phyloP scores from a whole-genome alignment of 2,113 vertebrate genomes.

The Aphyosemion australe region DNA sequence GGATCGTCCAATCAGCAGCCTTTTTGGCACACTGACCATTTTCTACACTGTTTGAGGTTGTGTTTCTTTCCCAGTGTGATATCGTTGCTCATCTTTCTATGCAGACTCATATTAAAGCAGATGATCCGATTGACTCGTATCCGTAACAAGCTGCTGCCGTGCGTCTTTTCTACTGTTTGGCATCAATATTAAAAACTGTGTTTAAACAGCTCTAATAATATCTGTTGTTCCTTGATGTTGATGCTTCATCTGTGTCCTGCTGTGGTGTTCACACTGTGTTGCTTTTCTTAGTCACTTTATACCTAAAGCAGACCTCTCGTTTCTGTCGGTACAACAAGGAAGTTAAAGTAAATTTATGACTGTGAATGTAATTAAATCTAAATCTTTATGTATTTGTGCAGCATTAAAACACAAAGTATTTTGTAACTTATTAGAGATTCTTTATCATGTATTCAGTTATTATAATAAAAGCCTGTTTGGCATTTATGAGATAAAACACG shows the following conservation, averaged over 20 bases:
- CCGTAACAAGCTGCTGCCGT: conserved; percentile 47
- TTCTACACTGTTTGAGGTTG: conserved; percentile 17
- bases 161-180: conserved; percentile 44
- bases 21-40: conserved; percentile 7
- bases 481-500: conserved; percentile 43
- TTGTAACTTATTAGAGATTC: conserved; percentile 66
- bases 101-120: conserved; percentile 48
- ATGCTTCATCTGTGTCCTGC: conserved; percentile 21
- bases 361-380: conserved; percentile 71
- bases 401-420: conserved; percentile 52
- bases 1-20: not conserved
- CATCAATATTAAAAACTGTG: conserved; percentile 8
- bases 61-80: conserved; percentile 19
- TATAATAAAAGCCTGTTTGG: conserved; percentile 68
- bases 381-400: conserved; percentile 52
- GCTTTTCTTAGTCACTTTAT: conserved; percentile 59
- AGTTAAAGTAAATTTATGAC: conserved; percentile 51
- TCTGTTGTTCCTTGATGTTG: conserved; percentile 35
- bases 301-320: conserved; percentile 38
- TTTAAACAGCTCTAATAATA: conserved; percentile 25
- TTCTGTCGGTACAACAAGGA: conserved; percentile 33
- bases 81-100: conserved; percentile 54
- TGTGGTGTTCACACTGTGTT: conserved; percentile 36
- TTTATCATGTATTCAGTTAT: conserved; percentile 67
- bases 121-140: conserved; percentile 3